Conservation (phyloP, 2,113 vertebrate genomes). For the Odontesthes bonariensis region DNA sequence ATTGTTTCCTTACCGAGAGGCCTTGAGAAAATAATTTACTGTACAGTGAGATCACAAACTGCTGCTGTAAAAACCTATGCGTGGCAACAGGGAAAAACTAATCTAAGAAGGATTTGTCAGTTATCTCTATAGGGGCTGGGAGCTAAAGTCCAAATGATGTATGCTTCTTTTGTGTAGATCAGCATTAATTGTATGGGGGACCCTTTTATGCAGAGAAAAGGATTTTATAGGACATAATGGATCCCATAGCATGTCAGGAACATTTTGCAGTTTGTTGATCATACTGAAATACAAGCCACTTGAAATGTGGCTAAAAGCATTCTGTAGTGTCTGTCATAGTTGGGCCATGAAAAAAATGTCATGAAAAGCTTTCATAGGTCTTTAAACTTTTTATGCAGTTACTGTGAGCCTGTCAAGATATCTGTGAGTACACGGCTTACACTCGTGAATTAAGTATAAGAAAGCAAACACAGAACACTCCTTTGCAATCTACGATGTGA, state of each 20-base stretch:
- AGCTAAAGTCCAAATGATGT: slow-evolving; percentile 17
- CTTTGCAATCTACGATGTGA: neutral
- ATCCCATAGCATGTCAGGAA: neutral
- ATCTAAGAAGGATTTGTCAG: slow-evolving; percentile 7
- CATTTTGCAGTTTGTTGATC: neutral
- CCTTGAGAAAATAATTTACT: slow-evolving; percentile 60
- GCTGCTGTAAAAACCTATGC: slow-evolving; percentile 51
- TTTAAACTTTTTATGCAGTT: neutral
- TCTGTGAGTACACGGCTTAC: neutral
- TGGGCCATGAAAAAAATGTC: neutral
- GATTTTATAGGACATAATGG: neutral
- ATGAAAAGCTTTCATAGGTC: neutral
- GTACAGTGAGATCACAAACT: slow-evolving; percentile 54
- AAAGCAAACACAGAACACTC: neutral
- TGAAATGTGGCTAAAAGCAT: slow-evolving; percentile 9
- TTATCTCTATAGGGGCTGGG: slow-evolving; percentile 23
- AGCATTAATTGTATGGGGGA: slow-evolving; percentile 28
- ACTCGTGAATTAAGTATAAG: neutral
- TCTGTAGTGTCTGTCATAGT: neutral
- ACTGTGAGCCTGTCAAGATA: neutral
- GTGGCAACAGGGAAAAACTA: slow-evolving; percentile 14
- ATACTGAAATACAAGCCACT: neutral
- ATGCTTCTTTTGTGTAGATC: slow-evolving; percentile 7
- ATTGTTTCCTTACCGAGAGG: slow-evolving; percentile 68
- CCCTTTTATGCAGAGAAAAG: neutral